phyloP scores from a whole-genome alignment of 1,140 invertebrate genomes.

The Hormaphis cornu region DNA sequence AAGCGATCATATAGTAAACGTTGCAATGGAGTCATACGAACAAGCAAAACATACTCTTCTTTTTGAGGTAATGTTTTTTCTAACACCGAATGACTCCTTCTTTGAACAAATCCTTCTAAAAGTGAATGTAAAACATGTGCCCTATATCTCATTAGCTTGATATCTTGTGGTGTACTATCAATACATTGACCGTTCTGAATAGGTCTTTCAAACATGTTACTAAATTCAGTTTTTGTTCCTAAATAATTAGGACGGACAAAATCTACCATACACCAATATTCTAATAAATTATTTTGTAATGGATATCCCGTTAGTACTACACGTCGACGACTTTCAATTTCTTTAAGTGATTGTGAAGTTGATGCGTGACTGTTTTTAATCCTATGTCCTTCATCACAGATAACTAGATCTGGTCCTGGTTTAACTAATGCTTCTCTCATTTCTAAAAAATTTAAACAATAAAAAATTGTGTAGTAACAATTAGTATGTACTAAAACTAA shows the following conservation, averaged over 20 bases:
- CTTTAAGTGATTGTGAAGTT: slow-evolving; percentile 82
- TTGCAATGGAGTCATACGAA: slow-evolving; percentile 80
- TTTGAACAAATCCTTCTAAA: slow-evolving; percentile 84
- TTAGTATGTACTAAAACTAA: not conserved
- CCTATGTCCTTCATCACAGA: slow-evolving; percentile 92
- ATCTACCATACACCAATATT: slow-evolving; percentile 96
- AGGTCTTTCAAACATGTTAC: slow-evolving; percentile 90
- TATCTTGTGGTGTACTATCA: slow-evolving; percentile 82
- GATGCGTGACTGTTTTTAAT: slow-evolving; percentile 93
- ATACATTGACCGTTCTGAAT: slow-evolving; percentile 92
- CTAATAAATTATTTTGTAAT: slow-evolving; percentile 89
- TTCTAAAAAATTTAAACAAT: slow-evolving; percentile 47
- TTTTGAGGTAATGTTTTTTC: slow-evolving; percentile 78
- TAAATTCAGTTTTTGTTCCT: slow-evolving; percentile 86
- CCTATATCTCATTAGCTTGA: slow-evolving; percentile 76
- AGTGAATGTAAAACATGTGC: slow-evolving; percentile 83
- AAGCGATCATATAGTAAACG: slow-evolving; percentile 78
- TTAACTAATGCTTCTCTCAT: slow-evolving; percentile 77
- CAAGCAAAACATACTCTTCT: slow-evolving; percentile 81
- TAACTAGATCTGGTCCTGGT: slow-evolving; percentile 88
- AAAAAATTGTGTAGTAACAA: slow-evolving; percentile 17
- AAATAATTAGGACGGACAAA: slow-evolving; percentile 89
- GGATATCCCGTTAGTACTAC: slow-evolving; percentile 92
- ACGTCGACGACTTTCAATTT: slow-evolving; percentile 78
- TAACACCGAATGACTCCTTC: slow-evolving; percentile 78